These are phyloP conservation scores for Eristalis tenax DNA, from an alignment of 2,888 invertebrate species.

Conservation along the genomic window DNA sequence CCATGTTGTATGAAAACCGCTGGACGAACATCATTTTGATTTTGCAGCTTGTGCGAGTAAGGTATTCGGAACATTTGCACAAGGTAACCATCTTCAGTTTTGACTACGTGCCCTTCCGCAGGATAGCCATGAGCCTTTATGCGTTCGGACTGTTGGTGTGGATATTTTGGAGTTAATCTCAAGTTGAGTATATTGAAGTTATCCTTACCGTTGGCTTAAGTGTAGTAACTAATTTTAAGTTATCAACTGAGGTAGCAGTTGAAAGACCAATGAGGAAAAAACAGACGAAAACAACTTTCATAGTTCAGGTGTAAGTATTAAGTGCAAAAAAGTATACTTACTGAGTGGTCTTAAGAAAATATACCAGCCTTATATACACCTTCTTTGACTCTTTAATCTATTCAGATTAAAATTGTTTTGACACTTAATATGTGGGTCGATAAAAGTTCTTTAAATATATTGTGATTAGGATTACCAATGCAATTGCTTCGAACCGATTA, in stretches of 20 bases:
- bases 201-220: constrained; percentile 26
- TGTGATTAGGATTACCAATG: background rate
- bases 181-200: background rate
- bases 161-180: background rate
- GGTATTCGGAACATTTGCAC: constrained; percentile 78
- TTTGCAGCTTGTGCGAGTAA: constrained; percentile 75
- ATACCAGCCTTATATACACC: background rate
- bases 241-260: background rate
- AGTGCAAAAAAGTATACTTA: background rate
- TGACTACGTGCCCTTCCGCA: constrained; percentile 84
- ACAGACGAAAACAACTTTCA: background rate
- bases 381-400: background rate
- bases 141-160: constrained; percentile 73
- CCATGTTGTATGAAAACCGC: constrained; percentile 83
- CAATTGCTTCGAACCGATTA: no score
- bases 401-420: background rate
- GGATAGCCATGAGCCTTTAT: constrained; percentile 83
- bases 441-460: background rate
- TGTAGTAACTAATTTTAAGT: constrained; percentile 2
- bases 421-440: background rate
- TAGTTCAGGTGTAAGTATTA: background rate
- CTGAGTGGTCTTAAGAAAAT: background rate
- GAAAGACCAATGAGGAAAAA: background rate
- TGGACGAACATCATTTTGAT: constrained; percentile 70
- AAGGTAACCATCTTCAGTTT: constrained; percentile 77